Evolutionary conservation across 2,888 invertebrate species (phyloP).

Genomic region (Maniola hyperantus): DNA sequence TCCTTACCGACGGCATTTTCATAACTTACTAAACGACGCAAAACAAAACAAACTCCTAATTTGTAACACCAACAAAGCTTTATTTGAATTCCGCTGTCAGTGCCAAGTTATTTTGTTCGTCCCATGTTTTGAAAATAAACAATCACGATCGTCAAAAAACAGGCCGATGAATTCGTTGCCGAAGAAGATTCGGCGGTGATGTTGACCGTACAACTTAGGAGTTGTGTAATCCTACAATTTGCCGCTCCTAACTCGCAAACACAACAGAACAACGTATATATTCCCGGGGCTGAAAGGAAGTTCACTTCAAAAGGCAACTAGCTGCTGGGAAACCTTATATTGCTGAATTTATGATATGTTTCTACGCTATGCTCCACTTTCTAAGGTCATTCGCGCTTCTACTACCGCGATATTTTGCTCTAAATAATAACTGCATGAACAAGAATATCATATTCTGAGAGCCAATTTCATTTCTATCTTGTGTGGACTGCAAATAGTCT

Average conservation of each 20-base stretch:
- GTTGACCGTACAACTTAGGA: constrained; percentile 76
- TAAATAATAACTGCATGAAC: constrained; percentile 63
- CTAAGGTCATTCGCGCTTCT: constrained; percentile 64
- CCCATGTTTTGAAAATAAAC: constrained; percentile 60
- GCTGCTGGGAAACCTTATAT: constrained; percentile 74
- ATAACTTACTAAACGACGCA: constrained; percentile 54
- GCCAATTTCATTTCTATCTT: constrained; percentile 49
- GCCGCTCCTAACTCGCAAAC: constrained; percentile 77
- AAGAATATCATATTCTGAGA: constrained; percentile 50
- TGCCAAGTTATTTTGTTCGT: constrained; percentile 51
- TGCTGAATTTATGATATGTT: constrained; percentile 76
- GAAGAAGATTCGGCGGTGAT: constrained; percentile 64
- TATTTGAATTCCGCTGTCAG: constrained; percentile 54
- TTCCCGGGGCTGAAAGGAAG: constrained; percentile 75
- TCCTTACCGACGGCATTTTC: constrained; percentile 58
- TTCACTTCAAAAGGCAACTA: constrained; percentile 78
- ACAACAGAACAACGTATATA: constrained; percentile 78
- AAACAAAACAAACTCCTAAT: constrained; percentile 57
- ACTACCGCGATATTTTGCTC: constrained; percentile 64
- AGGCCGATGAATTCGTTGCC: constrained; percentile 58
- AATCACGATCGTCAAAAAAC: constrained; percentile 60
- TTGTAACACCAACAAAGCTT: constrained; percentile 54
- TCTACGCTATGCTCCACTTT: constrained; percentile 64
- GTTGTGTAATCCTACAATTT: constrained; percentile 79
- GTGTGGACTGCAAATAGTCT: constrained; percentile 48